Evolutionary conservation across 2,888 invertebrate genomes (phyloP), one percentile per base, ranked within the genome.

Genomic region (Nymphalis c-album): DNA sequence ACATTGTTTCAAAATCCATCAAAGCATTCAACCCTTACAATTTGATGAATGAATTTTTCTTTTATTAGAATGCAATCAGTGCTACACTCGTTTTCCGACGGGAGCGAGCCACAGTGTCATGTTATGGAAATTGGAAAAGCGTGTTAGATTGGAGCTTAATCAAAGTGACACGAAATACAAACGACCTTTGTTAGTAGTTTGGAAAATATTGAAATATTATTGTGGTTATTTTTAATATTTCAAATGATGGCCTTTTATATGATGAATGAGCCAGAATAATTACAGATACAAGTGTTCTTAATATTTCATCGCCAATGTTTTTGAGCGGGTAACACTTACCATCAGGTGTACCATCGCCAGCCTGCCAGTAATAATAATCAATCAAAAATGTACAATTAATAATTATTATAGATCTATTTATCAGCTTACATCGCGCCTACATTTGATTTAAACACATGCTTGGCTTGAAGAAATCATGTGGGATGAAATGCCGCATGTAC

Each of bases 51-150:
- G 53, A 3, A 50, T 18, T 20, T 18, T 50, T 50, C 18, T 18
- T 26, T 31, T 55, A n/a, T 31, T 31, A 55, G 53, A 55, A 55
- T 31, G 26, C 53, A 55, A 55, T 55, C 53, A 55, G 17, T 31
- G 31, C 53, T 55, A 8, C n/a, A 31, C n/a, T 53, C 20, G 62
- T 45, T 45, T n/a, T 45, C 51, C 26, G 40, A 35, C 20, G 40
- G 35, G 45, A 59, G 31, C 62, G 53, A 51, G 45, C 48, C 53
- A 40, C 10, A 13, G 62, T 40, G 62, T 45, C 45, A 22, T 62
- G 62, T 62, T 45, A 62, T 62, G 62, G 51, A 53, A 62, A 62
- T 62, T 22, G 50, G 50, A 46, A 48, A 65, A 46, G 16, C 45
- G 40, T 45, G 55, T 61, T 46, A 62, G 61, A 62, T 62, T 62